A percentile compares a stretch with the other conserved stretches of the same genome.
Conservation (phyloP, 2,113 vertebrate species). For the Melanerpes aurifrons region DNA sequence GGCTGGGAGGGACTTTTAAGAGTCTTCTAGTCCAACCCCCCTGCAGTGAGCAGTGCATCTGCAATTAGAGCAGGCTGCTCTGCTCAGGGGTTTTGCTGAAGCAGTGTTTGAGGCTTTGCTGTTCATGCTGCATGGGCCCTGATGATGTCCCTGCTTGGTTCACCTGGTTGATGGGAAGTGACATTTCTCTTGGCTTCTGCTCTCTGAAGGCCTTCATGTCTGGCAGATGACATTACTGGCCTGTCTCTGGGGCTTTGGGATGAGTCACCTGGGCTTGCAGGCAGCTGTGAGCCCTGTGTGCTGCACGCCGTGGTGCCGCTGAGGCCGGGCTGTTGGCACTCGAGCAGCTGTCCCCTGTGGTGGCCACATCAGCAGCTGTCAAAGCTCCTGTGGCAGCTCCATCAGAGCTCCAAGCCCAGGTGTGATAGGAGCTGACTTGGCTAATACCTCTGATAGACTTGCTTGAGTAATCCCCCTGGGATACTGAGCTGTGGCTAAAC, state of each 20-base stretch:
- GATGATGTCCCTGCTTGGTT: background rate
- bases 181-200: background rate
- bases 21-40: too few relatives aligned
- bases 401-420: background rate
- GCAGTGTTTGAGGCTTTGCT: background rate
- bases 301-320: background rate
- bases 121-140: background rate
- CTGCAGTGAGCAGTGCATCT: too few relatives aligned
- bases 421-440: background rate
- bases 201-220: accelerated
- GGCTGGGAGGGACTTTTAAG: too few relatives aligned
- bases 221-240: accelerated
- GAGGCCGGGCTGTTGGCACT: accelerated
- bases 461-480: background rate
- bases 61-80: too few relatives aligned
- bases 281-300: background rate
- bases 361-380: accelerated
- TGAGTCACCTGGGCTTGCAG: background rate
- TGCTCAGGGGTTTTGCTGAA: background rate
- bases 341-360: background rate
- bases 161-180: background rate
- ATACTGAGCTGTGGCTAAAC: background rate
- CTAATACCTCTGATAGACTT: background rate
- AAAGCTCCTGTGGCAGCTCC: accelerated
- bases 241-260: background rate